phyloP scores from a whole-genome alignment of 2,888 invertebrate genomes.

The Cataglyphis rosenhaueri region DNA sequence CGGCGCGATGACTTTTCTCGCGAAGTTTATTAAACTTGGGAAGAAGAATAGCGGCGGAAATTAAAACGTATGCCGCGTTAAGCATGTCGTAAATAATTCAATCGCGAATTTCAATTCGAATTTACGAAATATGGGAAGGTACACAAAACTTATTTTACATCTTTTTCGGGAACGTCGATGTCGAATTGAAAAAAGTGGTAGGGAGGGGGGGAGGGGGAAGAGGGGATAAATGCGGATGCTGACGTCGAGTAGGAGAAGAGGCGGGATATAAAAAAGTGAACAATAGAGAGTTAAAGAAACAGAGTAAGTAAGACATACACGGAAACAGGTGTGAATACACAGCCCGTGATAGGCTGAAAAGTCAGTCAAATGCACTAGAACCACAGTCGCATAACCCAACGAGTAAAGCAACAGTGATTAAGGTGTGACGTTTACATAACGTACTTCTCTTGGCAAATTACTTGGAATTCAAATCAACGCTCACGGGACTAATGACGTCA shows the following conservation, averaged over 20 bases:
- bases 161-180: slow-evolving; percentile 22
- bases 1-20: slow-evolving; percentile 7
- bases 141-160: neutral
- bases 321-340: slow-evolving; percentile 63
- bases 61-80: slow-evolving; percentile 34
- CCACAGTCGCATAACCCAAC: slow-evolving; percentile 78
- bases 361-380: slow-evolving; percentile 77
- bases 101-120: neutral
- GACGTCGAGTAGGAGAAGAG: neutral
- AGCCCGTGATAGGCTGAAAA: slow-evolving; percentile 68
- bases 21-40: slow-evolving; percentile 41
- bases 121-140: neutral
- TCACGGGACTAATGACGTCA: slow-evolving; percentile 60
- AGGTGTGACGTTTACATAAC: slow-evolving; percentile 70
- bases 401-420: slow-evolving; percentile 79
- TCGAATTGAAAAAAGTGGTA: neutral
- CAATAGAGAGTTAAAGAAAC: slow-evolving; percentile 34
- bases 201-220: too few species aligned
- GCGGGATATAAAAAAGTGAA: neutral
- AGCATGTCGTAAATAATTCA: slow-evolving; percentile 31
- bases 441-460: slow-evolving; percentile 71
- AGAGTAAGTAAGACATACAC: slow-evolving; percentile 45
- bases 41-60: slow-evolving; percentile 44
- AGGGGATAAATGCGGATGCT: slow-evolving; percentile 5
- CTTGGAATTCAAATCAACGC: slow-evolving; percentile 64